phyloP scores from a whole-genome alignment of 2,888 invertebrate genomes.

The Eilema caniola region DNA sequence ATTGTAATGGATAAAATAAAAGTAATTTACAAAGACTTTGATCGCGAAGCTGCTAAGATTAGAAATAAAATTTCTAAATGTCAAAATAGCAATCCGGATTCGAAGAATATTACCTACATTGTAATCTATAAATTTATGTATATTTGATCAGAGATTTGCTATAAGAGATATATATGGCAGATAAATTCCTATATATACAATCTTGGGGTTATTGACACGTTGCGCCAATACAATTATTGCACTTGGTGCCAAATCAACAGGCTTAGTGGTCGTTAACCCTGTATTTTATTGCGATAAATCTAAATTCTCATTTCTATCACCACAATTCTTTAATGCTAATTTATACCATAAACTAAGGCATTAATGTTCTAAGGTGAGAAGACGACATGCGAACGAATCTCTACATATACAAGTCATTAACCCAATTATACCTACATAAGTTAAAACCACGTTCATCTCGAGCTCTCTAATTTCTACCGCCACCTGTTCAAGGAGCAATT shows the following conservation, averaged over 20 bases:
- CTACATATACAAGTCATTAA: conserved; percentile 19
- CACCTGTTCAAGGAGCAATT: conserved; percentile 53
- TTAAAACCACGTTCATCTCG: conserved; percentile 24
- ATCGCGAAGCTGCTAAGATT: conserved; percentile 18
- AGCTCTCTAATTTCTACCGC: conserved; percentile 43
- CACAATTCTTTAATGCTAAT: conserved; percentile 22
- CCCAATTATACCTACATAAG: conserved; percentile 24
- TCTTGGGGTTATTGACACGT: conserved; percentile 56
- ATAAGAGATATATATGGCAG: conserved; percentile 32
- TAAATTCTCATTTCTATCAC: conserved; percentile 28
- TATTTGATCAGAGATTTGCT: neutral
- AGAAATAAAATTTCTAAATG: conserved; percentile 21
- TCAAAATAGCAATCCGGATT: conserved; percentile 16
- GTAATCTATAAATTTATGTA: neutral
- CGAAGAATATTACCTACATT: conserved; percentile 14
- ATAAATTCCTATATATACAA: conserved; percentile 30
- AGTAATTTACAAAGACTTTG: conserved; percentile 15
- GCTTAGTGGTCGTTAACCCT: conserved; percentile 53
- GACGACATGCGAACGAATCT: conserved; percentile 17
- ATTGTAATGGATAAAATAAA: conserved; percentile 38
- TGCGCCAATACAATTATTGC: conserved; percentile 51
- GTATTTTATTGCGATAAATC: conserved; percentile 46
- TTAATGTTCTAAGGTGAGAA: conserved; percentile 19
- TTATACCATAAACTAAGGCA: conserved; percentile 18
- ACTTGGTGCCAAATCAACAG: conserved; percentile 42